Evolutionary conservation across 2,888 invertebrate genomes (phyloP).

Genomic region (Lepidochrysops patricia): DNA sequence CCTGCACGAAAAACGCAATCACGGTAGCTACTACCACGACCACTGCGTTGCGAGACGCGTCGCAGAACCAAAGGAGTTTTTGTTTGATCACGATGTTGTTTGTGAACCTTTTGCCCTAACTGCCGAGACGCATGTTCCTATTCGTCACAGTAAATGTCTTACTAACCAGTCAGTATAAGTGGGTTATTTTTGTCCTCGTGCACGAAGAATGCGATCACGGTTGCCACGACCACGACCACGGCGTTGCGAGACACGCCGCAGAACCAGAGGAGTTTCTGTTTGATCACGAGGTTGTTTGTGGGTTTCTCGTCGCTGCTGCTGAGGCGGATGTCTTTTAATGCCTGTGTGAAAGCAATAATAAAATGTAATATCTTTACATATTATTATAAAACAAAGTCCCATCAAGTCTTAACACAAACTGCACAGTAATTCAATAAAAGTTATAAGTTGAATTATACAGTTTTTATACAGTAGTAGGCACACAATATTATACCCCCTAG

Average conservation of each 20-base stretch:
- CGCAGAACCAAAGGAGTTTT: slow-evolving; percentile 75
- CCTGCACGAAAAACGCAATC: slow-evolving; percentile 73
- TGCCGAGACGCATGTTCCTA: background rate
- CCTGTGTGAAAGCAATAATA: too few relatives aligned
- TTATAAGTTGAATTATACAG: too few relatives aligned
- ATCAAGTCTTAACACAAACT: too few relatives aligned
- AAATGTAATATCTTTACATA: too few relatives aligned
- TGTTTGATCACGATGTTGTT: slow-evolving; percentile 44
- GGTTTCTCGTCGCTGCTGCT: slow-evolving; percentile 45
- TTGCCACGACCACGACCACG: slow-evolving; percentile 77
- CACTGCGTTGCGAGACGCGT: slow-evolving; percentile 81
- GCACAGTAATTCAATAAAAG: too few relatives aligned
- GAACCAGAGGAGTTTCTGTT: slow-evolving; percentile 75
- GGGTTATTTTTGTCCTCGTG: slow-evolving; percentile 60
- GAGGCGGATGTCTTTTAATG: slow-evolving; percentile 72
- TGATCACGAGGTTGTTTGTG: slow-evolving; percentile 35
- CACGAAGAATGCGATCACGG: slow-evolving; percentile 72
- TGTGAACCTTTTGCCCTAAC: slow-evolving; percentile 33
- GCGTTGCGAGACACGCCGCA: slow-evolving; percentile 81
- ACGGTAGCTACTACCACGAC: slow-evolving; percentile 76
- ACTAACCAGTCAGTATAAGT: slow-evolving; percentile 76
- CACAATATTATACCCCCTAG: background rate
- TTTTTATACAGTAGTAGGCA: too few relatives aligned
- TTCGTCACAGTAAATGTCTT: too few relatives aligned
- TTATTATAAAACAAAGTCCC: too few relatives aligned